Conservation (phyloP, 2,113 vertebrate genomes). For the Pseudorhombus dupliciocellatus region DNA sequence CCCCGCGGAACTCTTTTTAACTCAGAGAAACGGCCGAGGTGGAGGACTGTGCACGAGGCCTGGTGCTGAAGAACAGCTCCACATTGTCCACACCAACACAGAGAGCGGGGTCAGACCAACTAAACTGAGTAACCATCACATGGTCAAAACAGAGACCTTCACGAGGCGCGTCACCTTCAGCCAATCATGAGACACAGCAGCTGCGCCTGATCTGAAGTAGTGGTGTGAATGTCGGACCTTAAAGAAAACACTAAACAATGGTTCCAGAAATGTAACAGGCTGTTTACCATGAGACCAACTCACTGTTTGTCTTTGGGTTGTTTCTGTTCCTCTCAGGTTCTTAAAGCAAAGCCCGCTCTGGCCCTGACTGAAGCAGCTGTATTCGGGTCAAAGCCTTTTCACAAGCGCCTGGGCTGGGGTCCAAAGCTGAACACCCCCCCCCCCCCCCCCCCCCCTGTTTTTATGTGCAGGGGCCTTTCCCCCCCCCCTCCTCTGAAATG, state of each 20-base stretch:
- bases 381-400: slow-evolving; percentile 37
- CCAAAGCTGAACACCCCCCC: slow-evolving; percentile 43
- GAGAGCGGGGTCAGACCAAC: slow-evolving; percentile 9
- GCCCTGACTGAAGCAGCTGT: slow-evolving; percentile 6
- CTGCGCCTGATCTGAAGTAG: too few relatives aligned
- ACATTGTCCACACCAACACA: slow-evolving; percentile 21
- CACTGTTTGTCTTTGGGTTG: not conserved
- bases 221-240: not conserved
- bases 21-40: not conserved
- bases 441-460: slow-evolving; percentile 32
- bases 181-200: not conserved
- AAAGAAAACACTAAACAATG: not conserved
- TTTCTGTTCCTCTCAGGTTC: not conserved
- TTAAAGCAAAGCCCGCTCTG: slow-evolving; percentile 15
- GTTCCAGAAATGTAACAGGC: too few relatives aligned
- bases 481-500: slow-evolving; percentile 24
- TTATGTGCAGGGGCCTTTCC: slow-evolving; percentile 39
- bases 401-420: slow-evolving; percentile 40
- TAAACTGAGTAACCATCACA: not conserved
- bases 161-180: not conserved
- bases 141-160: not conserved
- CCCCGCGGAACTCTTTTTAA: not conserved
- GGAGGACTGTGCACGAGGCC: slow-evolving; percentile 1
- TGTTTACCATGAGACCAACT: too few relatives aligned
- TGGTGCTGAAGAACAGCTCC: slow-evolving; percentile 76